Percentiles rank a stretch among this genome's conserved stretches.
Evolutionary conservation across 2,888 invertebrate species (phyloP).

Genomic region (Galerucella calmariensis): DNA sequence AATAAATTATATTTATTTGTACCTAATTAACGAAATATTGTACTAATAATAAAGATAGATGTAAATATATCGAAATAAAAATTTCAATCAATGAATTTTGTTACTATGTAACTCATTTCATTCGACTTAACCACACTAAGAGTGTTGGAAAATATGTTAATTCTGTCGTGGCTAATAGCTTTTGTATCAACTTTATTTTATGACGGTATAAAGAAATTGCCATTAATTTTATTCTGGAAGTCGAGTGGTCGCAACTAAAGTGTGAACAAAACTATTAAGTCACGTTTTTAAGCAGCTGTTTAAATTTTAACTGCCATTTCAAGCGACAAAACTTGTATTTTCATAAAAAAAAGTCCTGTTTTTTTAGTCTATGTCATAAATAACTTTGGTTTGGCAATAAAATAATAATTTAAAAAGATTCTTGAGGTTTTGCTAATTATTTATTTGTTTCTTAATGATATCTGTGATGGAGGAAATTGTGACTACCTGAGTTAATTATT

Average conservation of each 20-base stretch:
- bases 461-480: too few species aligned
- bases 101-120: too few species aligned
- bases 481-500: too few species aligned
- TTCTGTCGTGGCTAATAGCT: neutral
- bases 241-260: neutral
- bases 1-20: slow-evolving; percentile 54
- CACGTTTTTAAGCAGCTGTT: neutral
- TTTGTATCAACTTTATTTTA: neutral
- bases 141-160: neutral
- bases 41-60: slow-evolving; percentile 35
- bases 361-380: neutral
- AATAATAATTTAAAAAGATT: neutral
- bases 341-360: neutral
- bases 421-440: neutral
- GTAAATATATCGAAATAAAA: slow-evolving; percentile 6
- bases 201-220: neutral
- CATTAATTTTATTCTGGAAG: neutral
- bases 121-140: too few species aligned
- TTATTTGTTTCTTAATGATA: neutral
- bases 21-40: slow-evolving; percentile 48
- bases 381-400: slow-evolving; percentile 1
- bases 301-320: neutral
- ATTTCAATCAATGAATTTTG: neutral
- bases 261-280: neutral
- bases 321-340: slow-evolving; percentile 3